Percentiles rank a stretch among this genome's conserved stretches.
phyloP scores from a whole-genome alignment of 2,888 invertebrate species.

The Aethes cnicana region DNA sequence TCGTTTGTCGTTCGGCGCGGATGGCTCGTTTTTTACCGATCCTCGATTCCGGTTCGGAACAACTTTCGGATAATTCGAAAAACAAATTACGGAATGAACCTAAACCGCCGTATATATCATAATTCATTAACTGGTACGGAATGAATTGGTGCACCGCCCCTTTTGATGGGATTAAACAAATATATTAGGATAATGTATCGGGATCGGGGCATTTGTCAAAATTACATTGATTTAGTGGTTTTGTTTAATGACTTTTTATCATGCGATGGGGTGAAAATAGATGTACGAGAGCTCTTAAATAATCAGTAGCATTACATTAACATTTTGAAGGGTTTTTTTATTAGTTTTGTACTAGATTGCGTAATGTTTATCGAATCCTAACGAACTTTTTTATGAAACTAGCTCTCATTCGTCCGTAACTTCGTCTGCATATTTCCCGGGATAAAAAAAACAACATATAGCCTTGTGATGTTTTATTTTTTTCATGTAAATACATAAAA shows the following conservation, averaged over 20 bases:
- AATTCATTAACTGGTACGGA: constrained; percentile 49
- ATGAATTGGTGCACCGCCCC: constrained; percentile 46
- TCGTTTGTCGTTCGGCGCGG: constrained; percentile 23
- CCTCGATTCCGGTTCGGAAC: constrained; percentile 6
- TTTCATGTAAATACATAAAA: too few species aligned
- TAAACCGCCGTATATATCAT: constrained; percentile 44
- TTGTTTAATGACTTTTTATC: constrained; percentile 51
- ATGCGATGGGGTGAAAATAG: constrained; percentile 53
- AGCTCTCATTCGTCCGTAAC: too few species aligned
- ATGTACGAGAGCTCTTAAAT: constrained; percentile 18
- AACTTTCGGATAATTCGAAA: constrained; percentile 20
- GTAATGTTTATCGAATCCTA: too few species aligned
- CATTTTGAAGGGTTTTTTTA: too few species aligned
- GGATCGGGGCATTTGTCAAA: constrained; percentile 52
- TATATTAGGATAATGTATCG: constrained; percentile 60
- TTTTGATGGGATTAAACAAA: constrained; percentile 62
- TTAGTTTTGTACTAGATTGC: neutral
- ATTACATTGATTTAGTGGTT: constrained; percentile 61
- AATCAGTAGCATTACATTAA: too few species aligned
- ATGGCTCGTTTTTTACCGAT: constrained; percentile 7
- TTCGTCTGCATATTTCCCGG: too few species aligned
- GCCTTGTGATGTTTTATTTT: too few species aligned
- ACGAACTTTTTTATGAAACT: too few species aligned
- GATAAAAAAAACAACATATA: too few species aligned
- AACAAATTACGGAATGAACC: constrained; percentile 24